Percentiles rank a stretch among this genome's conserved stretches.
phyloP scores from a whole-genome alignment of 2,797 vertebrate species.

The Nannoperca australis region DNA sequence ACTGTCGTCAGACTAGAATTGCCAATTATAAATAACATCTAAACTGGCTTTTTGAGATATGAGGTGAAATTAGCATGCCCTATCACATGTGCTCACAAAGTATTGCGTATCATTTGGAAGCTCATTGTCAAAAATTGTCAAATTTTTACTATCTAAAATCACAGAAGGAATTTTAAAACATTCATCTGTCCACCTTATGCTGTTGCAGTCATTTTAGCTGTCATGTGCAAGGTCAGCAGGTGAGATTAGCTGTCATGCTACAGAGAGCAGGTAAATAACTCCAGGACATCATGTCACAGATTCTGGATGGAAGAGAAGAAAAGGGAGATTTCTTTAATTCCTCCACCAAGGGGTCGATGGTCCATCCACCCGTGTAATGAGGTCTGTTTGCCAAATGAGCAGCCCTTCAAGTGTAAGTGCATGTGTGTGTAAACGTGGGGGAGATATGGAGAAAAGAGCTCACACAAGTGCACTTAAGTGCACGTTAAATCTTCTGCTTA shows the following conservation, averaged over 20 bases:
- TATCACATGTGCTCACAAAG: constrained; percentile 10
- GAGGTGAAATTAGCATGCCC: constrained; percentile 45
- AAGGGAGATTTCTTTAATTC: constrained; percentile 77
- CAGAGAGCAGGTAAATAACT: constrained; percentile 76
- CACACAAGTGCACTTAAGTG: constrained; percentile 52
- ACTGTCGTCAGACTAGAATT: constrained; percentile 51
- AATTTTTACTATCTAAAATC: neutral
- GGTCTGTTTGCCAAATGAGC: constrained; percentile 82
- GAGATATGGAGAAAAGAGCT: constrained; percentile 39
- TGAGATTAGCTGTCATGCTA: constrained; percentile 74
- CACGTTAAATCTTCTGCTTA: constrained; percentile 29
- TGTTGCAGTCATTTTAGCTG: constrained; percentile 44
- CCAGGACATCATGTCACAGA: constrained; percentile 73
- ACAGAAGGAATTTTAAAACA: neutral
- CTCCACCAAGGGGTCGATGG: constrained; percentile 75
- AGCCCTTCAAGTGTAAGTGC: constrained; percentile 71
- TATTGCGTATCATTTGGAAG: neutral
- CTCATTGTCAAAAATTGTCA: constrained; percentile 8
- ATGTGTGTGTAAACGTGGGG: constrained; percentile 28
- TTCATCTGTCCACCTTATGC: constrained; percentile 23
- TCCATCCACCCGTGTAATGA: constrained; percentile 83
- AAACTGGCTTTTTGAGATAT: constrained; percentile 43
- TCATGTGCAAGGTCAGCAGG: constrained; percentile 52
- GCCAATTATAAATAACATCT: constrained; percentile 56
- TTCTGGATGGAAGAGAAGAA: constrained; percentile 59